A percentile compares a stretch with the other conserved stretches of the same genome.
phyloP scores from a whole-genome alignment of 2,888 invertebrate genomes.

The Beris morrisii region DNA sequence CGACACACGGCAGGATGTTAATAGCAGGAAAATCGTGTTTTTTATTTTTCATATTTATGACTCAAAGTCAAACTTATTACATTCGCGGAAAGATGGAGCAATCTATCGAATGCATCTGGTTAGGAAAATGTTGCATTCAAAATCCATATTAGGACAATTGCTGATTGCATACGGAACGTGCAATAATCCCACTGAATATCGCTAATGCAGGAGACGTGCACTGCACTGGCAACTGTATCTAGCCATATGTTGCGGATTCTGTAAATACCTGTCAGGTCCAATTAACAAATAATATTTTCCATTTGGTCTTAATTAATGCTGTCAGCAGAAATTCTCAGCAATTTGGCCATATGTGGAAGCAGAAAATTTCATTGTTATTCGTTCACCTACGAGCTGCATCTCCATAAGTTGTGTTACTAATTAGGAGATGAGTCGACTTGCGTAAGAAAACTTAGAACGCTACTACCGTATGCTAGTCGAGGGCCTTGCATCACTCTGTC shows the following conservation, averaged over 20 bases:
- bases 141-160: conserved; percentile 21
- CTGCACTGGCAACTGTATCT: not conserved
- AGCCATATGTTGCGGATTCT: conserved; percentile 24
- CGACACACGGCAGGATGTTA: no score
- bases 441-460: not conserved
- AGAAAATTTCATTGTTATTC: conserved; percentile 25
- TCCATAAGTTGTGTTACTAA: conserved; percentile 27
- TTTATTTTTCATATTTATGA: no score
- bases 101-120: no score
- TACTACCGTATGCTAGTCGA: not conserved
- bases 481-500: not conserved
- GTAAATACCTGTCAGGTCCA: conserved; percentile 31
- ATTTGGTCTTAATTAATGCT: conserved; percentile 30
- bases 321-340: conserved; percentile 28
- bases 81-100: no score
- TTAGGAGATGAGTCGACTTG: conserved; percentile 21
- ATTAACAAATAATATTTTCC: conserved; percentile 33
- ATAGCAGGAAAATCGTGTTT: no score
- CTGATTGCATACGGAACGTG: conserved; percentile 17
- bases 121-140: not conserved
- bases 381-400: conserved; percentile 29
- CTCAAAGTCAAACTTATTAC: no score
- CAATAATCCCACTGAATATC: conserved; percentile 3
- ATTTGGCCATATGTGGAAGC: conserved; percentile 26
- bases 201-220: conserved; percentile 2